These are phyloP conservation scores for Tyria jacobaeae DNA, from an alignment of 2,888 invertebrate species.

Conservation along the genomic window DNA sequence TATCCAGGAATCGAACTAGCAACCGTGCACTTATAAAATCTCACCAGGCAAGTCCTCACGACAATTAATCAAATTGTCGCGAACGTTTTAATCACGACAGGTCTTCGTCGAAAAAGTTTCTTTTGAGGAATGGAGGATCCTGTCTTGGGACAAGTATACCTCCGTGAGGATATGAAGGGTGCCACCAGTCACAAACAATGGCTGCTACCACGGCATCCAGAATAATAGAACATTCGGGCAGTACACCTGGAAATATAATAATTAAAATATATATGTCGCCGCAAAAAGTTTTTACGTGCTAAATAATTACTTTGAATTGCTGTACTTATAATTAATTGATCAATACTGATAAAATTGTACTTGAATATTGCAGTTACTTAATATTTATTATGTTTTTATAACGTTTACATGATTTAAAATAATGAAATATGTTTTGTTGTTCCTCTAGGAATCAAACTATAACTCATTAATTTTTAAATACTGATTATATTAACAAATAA, in stretches of 20 bases:
- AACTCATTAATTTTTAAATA: no score
- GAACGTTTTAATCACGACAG: conserved; percentile 18
- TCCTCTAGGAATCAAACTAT: no score
- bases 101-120: conserved; percentile 45
- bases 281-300: no score
- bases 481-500: no score
- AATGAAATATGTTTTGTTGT: no score
- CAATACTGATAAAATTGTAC: no score
- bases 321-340: no score
- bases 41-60: not conserved
- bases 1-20: not conserved
- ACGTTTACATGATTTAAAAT: no score
- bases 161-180: conserved; percentile 58
- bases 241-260: conserved; percentile 53
- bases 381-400: no score
- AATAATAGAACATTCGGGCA: conserved; percentile 67
- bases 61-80: conserved; percentile 12
- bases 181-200: conserved; percentile 69
- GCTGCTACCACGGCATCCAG: conserved; percentile 70
- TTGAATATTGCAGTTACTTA: no score
- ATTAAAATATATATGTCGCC: no score
- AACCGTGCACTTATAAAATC: not conserved
- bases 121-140: conserved; percentile 27
- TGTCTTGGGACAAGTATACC: conserved; percentile 30
- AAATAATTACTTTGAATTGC: no score